phyloP scores from a whole-genome alignment of 1,140 invertebrate genomes.

The Euwallacea fornicatus region DNA sequence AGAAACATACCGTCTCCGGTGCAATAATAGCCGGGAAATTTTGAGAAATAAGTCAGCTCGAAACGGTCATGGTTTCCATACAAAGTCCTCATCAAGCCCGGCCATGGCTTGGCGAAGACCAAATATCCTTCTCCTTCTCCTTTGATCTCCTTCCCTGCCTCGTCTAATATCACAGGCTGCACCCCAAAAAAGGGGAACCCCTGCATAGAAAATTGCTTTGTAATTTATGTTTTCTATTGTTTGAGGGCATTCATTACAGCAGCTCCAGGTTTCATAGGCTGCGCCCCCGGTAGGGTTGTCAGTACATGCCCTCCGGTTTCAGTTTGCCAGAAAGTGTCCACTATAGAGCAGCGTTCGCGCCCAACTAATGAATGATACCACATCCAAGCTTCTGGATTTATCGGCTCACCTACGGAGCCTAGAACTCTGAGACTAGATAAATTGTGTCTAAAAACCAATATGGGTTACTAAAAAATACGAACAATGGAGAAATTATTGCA shows the following conservation, averaged over 20 bases:
- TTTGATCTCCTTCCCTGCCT: conserved; percentile 82
- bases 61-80: conserved; percentile 92
- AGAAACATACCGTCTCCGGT: conserved; percentile 86
- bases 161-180: conserved; percentile 82
- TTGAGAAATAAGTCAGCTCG: conserved; percentile 92
- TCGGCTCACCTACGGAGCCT: conserved; percentile 96
- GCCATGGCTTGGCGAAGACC: conserved; percentile 93
- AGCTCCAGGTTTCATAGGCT: conserved; percentile 95
- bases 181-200: conserved; percentile 97
- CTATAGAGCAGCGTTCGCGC: conserved; percentile 80
- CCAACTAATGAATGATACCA: conserved; percentile 95
- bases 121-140: conserved; percentile 92
- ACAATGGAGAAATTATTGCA: neutral
- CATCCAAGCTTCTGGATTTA: conserved; percentile 96
- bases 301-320: conserved; percentile 96
- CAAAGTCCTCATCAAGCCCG: conserved; percentile 94
- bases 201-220: conserved; percentile 57
- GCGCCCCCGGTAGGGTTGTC: conserved; percentile 91
- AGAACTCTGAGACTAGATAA: conserved; percentile 75
- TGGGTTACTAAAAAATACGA: neutral
- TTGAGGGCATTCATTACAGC: conserved; percentile 67
- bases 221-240: neutral
- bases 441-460: conserved; percentile 57
- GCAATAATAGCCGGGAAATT: conserved; percentile 94
- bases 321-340: conserved; percentile 99